phyloP scores from a whole-genome alignment of 2,113 vertebrate genomes.

The Lepisosteus oculatus region DNA sequence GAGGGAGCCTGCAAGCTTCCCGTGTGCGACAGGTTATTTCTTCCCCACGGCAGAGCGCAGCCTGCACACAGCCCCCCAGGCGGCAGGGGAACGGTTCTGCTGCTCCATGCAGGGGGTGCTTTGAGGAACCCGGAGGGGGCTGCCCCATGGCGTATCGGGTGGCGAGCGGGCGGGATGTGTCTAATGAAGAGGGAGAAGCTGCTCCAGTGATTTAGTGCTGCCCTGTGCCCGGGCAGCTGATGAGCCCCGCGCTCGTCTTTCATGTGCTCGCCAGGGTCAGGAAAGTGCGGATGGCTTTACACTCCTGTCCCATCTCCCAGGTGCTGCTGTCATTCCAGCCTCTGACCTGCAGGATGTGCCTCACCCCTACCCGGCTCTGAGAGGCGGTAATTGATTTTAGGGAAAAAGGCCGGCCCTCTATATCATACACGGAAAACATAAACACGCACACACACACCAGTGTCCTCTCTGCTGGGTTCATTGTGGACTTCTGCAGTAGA shows the following conservation, averaged over 20 bases:
- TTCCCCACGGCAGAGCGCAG: slow-evolving; percentile 33
- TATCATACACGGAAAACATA: slow-evolving; percentile 21
- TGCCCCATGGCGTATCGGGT: slow-evolving; percentile 54
- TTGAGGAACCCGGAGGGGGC: slow-evolving; percentile 19
- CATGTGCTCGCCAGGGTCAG: slow-evolving; percentile 76
- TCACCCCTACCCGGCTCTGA: slow-evolving; percentile 46
- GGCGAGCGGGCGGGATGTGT: slow-evolving; percentile 39
- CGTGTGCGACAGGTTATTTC: slow-evolving; percentile 63
- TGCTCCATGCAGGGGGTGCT: too few relatives aligned
- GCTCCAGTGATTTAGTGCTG: slow-evolving; percentile 72
- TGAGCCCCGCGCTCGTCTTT: slow-evolving; percentile 71
- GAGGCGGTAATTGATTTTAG: slow-evolving; percentile 84
- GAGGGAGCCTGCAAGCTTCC: slow-evolving; percentile 51
- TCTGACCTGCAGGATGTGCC: slow-evolving; percentile 66
- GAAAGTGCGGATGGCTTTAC: slow-evolving; percentile 35
- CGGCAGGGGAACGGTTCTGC: too few relatives aligned
- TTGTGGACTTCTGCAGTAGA: slow-evolving; percentile 36
- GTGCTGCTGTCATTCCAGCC: slow-evolving; percentile 83
- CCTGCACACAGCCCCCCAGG: too few relatives aligned
- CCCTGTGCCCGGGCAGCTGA: slow-evolving; percentile 62
- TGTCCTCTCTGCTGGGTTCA: slow-evolving; percentile 20
- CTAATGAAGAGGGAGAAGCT: slow-evolving; percentile 28
- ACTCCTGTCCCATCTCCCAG: slow-evolving; percentile 61
- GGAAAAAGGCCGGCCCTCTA: slow-evolving; percentile 43
- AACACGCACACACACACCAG: slow-evolving; percentile 20